phyloP scores from a whole-genome alignment of 2,113 vertebrate species.

The Pionites leucogaster region DNA sequence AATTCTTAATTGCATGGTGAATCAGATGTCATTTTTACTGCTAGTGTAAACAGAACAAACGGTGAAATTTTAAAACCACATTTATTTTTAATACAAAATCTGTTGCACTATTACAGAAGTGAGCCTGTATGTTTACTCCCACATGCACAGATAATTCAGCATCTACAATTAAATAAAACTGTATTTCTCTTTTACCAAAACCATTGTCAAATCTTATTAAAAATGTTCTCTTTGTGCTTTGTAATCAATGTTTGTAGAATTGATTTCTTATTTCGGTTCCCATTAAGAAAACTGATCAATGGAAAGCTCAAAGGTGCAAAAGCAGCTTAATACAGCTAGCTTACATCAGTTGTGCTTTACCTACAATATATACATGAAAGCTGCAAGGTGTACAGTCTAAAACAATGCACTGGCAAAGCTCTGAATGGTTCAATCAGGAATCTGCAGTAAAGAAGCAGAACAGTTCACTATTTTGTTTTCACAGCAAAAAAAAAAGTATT shows the following conservation, averaged over 20 bases:
- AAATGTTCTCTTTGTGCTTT: slow-evolving; percentile 69
- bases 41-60: slow-evolving; percentile 52
- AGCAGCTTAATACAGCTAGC: slow-evolving; percentile 13
- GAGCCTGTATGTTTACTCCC: slow-evolving; percentile 72
- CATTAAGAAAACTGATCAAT: neutral
- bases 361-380: slow-evolving; percentile 33
- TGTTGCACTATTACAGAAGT: slow-evolving; percentile 83
- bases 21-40: neutral
- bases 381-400: neutral
- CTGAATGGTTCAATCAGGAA: slow-evolving; percentile 36
- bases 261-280: neutral
- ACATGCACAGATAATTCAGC: slow-evolving; percentile 83
- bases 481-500: slow-evolving; percentile 75
- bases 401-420: slow-evolving; percentile 36
- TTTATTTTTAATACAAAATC: slow-evolving; percentile 92
- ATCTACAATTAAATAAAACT: slow-evolving; percentile 69
- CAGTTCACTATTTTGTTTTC: slow-evolving; percentile 67
- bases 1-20: neutral
- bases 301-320: slow-evolving; percentile 16
- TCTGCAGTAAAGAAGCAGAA: slow-evolving; percentile 39
- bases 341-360: slow-evolving; percentile 60
- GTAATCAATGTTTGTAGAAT: neutral
- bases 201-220: slow-evolving; percentile 13
- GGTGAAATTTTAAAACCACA: slow-evolving; percentile 89
- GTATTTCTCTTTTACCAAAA: slow-evolving; percentile 37